Percentiles rank a stretch among this genome's conserved stretches.
Evolutionary conservation across 2,888 invertebrate species (phyloP).

Genomic region (Pristionchus entomophagus): DNA sequence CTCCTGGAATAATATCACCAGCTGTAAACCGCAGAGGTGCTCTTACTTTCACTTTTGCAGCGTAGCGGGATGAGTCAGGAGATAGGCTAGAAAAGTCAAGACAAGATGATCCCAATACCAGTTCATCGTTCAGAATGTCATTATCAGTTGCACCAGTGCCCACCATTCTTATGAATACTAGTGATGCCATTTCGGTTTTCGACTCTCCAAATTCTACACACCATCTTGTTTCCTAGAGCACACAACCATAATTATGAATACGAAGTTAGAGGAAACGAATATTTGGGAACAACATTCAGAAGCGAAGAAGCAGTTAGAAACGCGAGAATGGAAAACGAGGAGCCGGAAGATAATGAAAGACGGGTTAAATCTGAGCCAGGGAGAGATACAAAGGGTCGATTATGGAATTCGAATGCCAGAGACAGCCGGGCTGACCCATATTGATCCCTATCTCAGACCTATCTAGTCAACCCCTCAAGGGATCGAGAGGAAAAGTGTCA

Average conservation of each 20-base stretch:
- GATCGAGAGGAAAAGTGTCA: conserved; percentile 20
- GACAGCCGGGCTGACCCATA: conserved; percentile 31
- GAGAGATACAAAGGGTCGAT: conserved; percentile 27
- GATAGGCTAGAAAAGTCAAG: background rate
- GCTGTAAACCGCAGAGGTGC: background rate
- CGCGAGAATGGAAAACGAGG: background rate
- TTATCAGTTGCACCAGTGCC: no score
- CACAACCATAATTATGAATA: no score
- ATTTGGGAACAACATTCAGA: background rate
- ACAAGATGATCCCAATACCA: no score
- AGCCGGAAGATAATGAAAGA: background rate
- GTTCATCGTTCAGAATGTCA: no score
- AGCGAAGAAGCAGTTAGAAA: background rate
- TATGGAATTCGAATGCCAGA: conserved; percentile 38
- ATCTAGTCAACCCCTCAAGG: no score
- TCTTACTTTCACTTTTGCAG: conserved; percentile 20
- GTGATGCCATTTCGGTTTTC: no score
- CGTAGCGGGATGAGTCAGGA: background rate
- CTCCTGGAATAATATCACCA: background rate
- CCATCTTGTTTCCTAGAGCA: no score
- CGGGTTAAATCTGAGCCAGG: background rate
- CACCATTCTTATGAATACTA: no score
- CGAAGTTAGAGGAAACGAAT: no score
- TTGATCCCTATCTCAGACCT: conserved; percentile 28
- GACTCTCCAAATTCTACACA: no score